Base-by-base conservation (phyloP, 2,888 invertebrate species). In the Alentia gelatinosa region DNA sequence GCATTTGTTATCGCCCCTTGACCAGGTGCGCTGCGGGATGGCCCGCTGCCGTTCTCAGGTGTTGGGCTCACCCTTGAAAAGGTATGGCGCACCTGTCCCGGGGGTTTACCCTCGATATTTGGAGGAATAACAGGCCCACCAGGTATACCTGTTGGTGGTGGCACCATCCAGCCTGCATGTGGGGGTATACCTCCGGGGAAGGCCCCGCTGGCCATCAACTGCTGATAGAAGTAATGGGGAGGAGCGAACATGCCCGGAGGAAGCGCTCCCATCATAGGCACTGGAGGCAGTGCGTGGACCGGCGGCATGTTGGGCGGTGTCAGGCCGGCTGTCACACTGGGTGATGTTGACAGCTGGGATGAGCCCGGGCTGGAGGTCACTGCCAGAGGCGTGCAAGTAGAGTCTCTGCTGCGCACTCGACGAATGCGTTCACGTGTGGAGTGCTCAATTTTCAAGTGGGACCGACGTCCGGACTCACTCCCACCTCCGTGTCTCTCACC, bases 321-420 rank as follows among this genome's bases (percentile, higher is more conserved):
- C 9, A 90, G 47, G 5, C 33, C 35, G n/a, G 40, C 33, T 0
- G 90, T 33, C 19, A 23, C 83, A n/a, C 75, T 75, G 47, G 90
- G 90, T 0, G 90, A 42, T 9, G 75, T 86, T n/a, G 90, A 90
- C 39, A 90, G n/a, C 19, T 56, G 86, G 3, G 86, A 90, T 23
- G 90, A 90, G 33, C 39, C 68, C 7, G 84, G 90, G 40, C 90
- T 90, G 37, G 90, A 56, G 33, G 50, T 86, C 12, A 90, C 86
- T 0, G 90, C 83, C 63, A 90, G 23, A 23, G 90, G 90, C 37
- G 90, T 90, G 39, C 83, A 90, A 12, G 42, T 63, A 12, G 90
- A 90, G 40, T 90, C 90, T 3, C 86, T 56, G 33, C 56, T 83
- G 0, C 91, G n/a, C 0, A 47, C 30, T 4, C 89, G 30, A 33